Evolutionary conservation across 2,113 vertebrate species (phyloP).

Genomic region (Mugil cephalus): DNA sequence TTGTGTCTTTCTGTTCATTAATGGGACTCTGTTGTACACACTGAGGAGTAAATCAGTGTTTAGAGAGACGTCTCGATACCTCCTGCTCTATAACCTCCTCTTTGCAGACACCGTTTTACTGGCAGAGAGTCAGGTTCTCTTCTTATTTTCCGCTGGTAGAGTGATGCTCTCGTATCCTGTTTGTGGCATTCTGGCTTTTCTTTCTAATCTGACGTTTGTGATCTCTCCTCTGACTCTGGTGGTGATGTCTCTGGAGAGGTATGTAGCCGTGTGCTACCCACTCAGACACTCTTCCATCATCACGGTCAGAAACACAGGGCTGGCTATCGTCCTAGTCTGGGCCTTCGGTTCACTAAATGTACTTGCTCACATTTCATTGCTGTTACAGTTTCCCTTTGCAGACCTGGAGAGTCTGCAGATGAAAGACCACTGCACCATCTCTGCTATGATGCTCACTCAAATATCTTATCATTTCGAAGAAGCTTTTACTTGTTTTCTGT

Average conservation of each 20-base stretch:
- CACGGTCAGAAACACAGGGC: slow-evolving; percentile 61
- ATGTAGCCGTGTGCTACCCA: slow-evolving; percentile 75
- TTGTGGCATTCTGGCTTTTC: slow-evolving; percentile 32
- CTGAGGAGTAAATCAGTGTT: slow-evolving; percentile 47
- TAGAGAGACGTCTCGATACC: slow-evolving; percentile 56
- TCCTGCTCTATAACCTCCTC: slow-evolving; percentile 63
- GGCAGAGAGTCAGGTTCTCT: slow-evolving; percentile 39
- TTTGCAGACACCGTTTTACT: slow-evolving; percentile 60
- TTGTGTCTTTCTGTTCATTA: slow-evolving; percentile 53
- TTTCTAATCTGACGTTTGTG: neutral
- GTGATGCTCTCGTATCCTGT: slow-evolving; percentile 2
- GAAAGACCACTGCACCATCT: slow-evolving; percentile 1
- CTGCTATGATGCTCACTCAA: neutral
- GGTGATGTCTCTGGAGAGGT: slow-evolving; percentile 79
- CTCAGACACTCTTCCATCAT: slow-evolving; percentile 66
- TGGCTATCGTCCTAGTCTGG: slow-evolving; percentile 60
- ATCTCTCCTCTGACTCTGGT: slow-evolving; percentile 74
- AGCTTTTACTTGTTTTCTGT: neutral
- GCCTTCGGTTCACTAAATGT: slow-evolving; percentile 39
- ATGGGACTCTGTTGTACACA: slow-evolving; percentile 40
- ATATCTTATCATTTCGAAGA: neutral
- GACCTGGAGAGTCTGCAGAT: slow-evolving; percentile 21
- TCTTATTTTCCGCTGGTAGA: neutral
- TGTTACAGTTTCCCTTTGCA: slow-evolving; percentile 26
- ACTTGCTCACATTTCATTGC: slow-evolving; percentile 2